Conservation (phyloP, 2,113 vertebrate genomes). For the Cavia porcellus region DNA sequence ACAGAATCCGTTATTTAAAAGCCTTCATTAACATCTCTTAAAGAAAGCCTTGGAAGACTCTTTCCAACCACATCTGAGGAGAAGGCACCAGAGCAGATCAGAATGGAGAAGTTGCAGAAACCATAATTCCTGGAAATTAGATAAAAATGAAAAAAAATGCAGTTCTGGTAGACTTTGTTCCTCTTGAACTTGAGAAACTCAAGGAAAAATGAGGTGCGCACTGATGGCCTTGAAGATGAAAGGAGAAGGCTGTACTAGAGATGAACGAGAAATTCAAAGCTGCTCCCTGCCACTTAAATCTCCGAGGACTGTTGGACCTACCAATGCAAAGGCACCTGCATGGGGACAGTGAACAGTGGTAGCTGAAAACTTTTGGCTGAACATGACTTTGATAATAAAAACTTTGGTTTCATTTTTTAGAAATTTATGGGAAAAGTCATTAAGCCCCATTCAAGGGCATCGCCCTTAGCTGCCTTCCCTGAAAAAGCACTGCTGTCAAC, state of each 20-base stretch:
- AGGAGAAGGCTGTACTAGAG: conserved; percentile 11
- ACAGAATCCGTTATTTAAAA: conserved; percentile 84
- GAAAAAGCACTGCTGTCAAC: neutral
- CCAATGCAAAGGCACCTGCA: neutral
- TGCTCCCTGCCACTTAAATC: neutral
- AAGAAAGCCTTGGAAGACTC: conserved; percentile 77
- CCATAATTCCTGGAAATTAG: too few species aligned
- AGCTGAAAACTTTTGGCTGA: neutral
- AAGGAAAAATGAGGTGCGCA: conserved; percentile 50
- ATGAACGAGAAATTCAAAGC: conserved; percentile 13
- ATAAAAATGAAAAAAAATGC: conserved; percentile 56
- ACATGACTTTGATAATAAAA: neutral
- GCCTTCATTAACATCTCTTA: conserved; percentile 78
- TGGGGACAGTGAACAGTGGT: conserved; percentile 27
- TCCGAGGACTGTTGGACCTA: conserved; percentile 24
- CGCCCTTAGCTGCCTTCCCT: neutral
- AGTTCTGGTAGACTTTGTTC: conserved; percentile 70
- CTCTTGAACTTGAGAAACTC: conserved; percentile 72
- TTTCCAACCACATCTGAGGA: conserved; percentile 73
- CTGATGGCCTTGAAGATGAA: conserved; percentile 57
- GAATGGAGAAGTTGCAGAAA: conserved; percentile 48
- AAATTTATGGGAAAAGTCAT: neutral
- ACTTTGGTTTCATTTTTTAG: neutral
- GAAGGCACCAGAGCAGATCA: conserved; percentile 72
- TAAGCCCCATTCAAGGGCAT: neutral